phyloP scores from a whole-genome alignment of 64 coral and sea anemone genomes.

The Montipora cactus region DNA sequence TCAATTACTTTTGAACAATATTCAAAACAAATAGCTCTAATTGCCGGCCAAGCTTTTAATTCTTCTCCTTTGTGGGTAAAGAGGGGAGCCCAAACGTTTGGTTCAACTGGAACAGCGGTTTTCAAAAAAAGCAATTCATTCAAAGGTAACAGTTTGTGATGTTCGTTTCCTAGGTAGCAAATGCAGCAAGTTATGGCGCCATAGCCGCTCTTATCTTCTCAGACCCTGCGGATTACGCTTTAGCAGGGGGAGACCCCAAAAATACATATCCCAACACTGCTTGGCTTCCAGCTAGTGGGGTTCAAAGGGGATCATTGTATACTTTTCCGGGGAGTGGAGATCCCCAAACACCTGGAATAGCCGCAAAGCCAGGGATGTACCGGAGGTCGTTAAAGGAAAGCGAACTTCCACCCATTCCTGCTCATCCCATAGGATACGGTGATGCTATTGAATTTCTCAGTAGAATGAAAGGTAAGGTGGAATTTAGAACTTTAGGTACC shows the following conservation, averaged over 20 bases:
- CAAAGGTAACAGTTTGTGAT: neutral
- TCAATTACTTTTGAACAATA: too few relatives aligned
- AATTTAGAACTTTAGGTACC: neutral
- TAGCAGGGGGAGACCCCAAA: slow-evolving; percentile 29
- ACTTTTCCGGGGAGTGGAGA: slow-evolving; percentile 69
- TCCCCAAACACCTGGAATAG: slow-evolving; percentile 73
- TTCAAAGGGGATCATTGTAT: slow-evolving; percentile 72
- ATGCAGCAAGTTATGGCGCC: slow-evolving; percentile 71
- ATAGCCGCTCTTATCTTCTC: slow-evolving; percentile 77
- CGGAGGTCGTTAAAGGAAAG: slow-evolving; percentile 51
- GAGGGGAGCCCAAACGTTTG: too few relatives aligned
- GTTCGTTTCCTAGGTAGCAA: slow-evolving; percentile 60
- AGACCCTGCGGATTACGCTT: slow-evolving; percentile 85
- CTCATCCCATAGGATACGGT: slow-evolving; percentile 86
- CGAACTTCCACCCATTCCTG: slow-evolving; percentile 77
- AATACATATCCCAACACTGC: slow-evolving; percentile 78
- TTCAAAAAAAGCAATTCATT: too few relatives aligned
- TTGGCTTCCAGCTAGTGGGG: slow-evolving; percentile 75
- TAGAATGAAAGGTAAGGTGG: slow-evolving; percentile 62
- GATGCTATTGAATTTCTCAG: slow-evolving; percentile 72
- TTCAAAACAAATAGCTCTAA: too few relatives aligned
- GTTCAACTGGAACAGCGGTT: too few relatives aligned
- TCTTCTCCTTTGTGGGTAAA: too few relatives aligned
- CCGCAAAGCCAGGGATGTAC: slow-evolving; percentile 76
- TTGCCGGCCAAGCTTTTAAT: too few relatives aligned